Base-by-base conservation (phyloP, 1,140 invertebrate genomes). In the Pararge aegeria region DNA sequence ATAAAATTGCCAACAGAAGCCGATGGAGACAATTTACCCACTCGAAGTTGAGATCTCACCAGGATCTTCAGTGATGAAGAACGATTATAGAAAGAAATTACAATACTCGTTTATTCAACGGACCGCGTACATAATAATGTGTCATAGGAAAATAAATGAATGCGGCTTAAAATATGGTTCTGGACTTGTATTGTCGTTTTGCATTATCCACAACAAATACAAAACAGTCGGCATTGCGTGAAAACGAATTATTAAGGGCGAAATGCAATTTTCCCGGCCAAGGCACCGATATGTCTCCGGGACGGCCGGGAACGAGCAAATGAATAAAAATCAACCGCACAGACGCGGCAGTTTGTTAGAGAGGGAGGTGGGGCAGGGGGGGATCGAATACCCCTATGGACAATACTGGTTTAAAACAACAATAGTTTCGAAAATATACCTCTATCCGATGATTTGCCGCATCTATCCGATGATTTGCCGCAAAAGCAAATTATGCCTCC, bases 241-340 rank as follows among this genome's bases (percentile, higher is more conserved):
- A 68, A 70, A 75, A 68, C 58, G 61, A 75, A 73, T 75, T 66
- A 74, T 74, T 64, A 72, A 65, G 61, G 71, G 62, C 62, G 48
- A 51, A 76, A 72, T 77, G 74, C 74, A 75, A 77, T 77, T 77
- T 77, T 54, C 74, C 57, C 56, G 62, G 63, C 62, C 57, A 69
- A 72, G 62, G 66, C 64, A 59, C 70, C 71, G 65, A 76, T 77
- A 72, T 77, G 74, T 77, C 73, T 69, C 71, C 55, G 59, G 61
- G 62, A 68, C 48, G 53, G 57, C 30, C 55, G 54, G 57, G 60
- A 56, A 52, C 49, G 46, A 55, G 66, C 63, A 77, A 77, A 77
- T 77, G 74, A 69, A 77, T 77, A 77, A 77, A 77, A 77, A 77
- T 77, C 68, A 77, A 77, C 66, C 66, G 58, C 59, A 59, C 58